Conservation (phyloP, 1,140 invertebrate species). For the Euglossa dilemma region DNA sequence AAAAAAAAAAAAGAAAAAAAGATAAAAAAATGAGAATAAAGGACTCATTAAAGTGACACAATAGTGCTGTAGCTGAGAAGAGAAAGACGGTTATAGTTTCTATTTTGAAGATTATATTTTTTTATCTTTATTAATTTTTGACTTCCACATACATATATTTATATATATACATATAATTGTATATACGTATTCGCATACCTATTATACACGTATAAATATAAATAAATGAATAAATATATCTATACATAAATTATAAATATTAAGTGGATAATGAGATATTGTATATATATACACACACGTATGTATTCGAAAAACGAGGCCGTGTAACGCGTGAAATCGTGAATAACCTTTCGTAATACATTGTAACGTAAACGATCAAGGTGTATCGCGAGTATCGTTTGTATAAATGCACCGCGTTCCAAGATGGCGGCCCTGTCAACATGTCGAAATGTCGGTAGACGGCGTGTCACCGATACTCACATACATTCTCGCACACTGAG, state of each 20-base stretch:
- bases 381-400: not conserved
- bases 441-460: not conserved
- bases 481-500: too few species aligned
- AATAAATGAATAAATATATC: slow-evolving; percentile 37
- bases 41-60: slow-evolving; percentile 58
- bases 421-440: not conserved
- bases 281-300: not conserved
- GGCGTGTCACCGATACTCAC: not conserved
- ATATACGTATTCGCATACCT: slow-evolving; percentile 56
- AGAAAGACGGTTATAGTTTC: slow-evolving; percentile 74
- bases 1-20: not conserved
- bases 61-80: slow-evolving; percentile 65
- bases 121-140: slow-evolving; percentile 76
- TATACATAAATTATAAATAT: slow-evolving; percentile 47
- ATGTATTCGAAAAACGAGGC: not conserved
- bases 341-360: slow-evolving; percentile 11
- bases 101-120: slow-evolving; percentile 78
- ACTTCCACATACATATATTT: slow-evolving; percentile 68
- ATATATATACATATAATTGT: slow-evolving; percentile 51
- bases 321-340: slow-evolving; percentile 46
- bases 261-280: slow-evolving; percentile 22
- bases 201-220: slow-evolving; percentile 55
- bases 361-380: not conserved
- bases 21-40: slow-evolving; percentile 53
- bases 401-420: not conserved